Conservation (phyloP, 2,888 invertebrate genomes). For the Pherbina coryleti region DNA sequence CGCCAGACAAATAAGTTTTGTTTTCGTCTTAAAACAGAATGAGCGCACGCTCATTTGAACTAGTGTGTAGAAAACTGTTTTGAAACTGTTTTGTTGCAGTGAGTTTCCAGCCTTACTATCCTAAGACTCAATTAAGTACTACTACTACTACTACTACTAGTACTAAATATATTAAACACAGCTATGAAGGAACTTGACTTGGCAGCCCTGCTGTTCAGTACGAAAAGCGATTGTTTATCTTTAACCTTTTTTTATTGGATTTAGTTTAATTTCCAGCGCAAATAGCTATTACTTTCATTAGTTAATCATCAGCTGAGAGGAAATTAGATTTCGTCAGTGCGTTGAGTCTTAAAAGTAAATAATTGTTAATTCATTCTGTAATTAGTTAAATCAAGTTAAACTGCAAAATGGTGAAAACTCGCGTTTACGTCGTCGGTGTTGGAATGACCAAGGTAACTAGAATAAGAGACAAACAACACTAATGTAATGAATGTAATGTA, state of each 20-base stretch:
- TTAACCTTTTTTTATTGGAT: background rate
- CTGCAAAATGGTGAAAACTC: conserved; percentile 60
- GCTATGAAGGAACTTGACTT: background rate
- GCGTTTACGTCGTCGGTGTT: conserved; percentile 93
- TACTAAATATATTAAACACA: background rate
- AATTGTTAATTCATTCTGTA: background rate
- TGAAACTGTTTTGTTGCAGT: too few relatives aligned
- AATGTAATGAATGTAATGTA: too few relatives aligned
- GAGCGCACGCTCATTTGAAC: too few relatives aligned
- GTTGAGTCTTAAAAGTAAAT: background rate
- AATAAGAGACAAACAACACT: background rate
- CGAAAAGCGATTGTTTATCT: background rate
- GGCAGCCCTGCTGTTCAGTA: background rate
- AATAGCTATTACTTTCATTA: background rate
- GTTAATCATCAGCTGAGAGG: background rate
- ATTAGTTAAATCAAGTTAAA: conserved; percentile 6
- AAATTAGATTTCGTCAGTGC: background rate
- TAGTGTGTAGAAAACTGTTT: too few relatives aligned
- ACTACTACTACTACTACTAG: too few relatives aligned
- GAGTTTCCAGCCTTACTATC: too few relatives aligned
- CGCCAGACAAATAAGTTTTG: too few relatives aligned
- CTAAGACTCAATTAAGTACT: too few relatives aligned
- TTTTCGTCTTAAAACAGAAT: too few relatives aligned
- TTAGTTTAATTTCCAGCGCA: background rate
- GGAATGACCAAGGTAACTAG: conserved; percentile 90